Evolutionary conservation across 2,113 vertebrate species (phyloP).

Genomic region (Sceloporus tristichus): DNA sequence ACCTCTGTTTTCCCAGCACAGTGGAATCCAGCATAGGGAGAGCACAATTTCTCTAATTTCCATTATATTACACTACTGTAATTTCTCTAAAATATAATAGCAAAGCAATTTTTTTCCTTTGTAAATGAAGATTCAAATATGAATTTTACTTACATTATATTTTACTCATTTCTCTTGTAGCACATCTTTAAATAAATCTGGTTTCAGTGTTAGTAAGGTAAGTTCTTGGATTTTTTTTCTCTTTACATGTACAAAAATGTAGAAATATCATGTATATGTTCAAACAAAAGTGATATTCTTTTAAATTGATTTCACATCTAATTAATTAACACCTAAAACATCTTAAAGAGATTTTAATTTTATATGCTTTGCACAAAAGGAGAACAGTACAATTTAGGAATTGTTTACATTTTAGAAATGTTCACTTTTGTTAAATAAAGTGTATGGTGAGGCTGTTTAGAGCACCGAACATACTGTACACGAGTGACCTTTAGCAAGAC

Average conservation of each 20-base stretch:
- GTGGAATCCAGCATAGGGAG: no score
- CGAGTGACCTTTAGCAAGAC: no score
- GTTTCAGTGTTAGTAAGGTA: conserved; percentile 73
- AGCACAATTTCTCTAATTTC: background rate
- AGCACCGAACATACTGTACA: no score
- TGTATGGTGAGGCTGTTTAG: no score
- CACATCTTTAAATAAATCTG: conserved; percentile 63
- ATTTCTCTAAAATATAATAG: background rate
- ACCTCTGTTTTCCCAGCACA: no score
- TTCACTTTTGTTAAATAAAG: background rate
- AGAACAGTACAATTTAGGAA: background rate
- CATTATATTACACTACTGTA: background rate
- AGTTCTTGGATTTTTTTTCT: conserved; percentile 40
- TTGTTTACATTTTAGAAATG: background rate
- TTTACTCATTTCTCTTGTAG: conserved; percentile 66
- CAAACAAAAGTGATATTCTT: background rate
- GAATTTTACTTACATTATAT: conserved; percentile 5
- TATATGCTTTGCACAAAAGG: background rate
- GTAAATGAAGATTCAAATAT: background rate
- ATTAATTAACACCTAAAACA: background rate
- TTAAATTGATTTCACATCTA: background rate
- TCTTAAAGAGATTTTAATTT: background rate
- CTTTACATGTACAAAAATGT: conserved; percentile 4
- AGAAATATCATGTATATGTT: background rate
- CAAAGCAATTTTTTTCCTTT: background rate